Conservation (phyloP, 35 echinoderm and acorn worm species). For the Lytechinus variegatus region DNA sequence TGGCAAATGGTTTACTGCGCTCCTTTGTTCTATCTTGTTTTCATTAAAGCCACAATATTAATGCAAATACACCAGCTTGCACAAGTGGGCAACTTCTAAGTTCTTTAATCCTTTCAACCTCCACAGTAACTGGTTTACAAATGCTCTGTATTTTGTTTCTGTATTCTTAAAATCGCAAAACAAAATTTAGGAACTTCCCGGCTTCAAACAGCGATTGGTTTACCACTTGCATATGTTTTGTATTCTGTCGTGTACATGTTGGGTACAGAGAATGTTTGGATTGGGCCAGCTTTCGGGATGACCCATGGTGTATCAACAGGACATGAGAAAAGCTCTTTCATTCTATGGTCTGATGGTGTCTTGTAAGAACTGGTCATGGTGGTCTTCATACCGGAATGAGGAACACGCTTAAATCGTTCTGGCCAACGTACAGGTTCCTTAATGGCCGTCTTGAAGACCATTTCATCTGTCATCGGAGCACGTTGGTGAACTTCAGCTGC, state of each 20-base stretch:
- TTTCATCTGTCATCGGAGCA: constrained; percentile 91
- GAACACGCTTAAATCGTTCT: constrained; percentile 80
- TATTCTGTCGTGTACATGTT: constrained; percentile 92
- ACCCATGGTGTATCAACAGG: constrained; percentile 97
- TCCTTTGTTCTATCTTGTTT: too few relatives aligned
- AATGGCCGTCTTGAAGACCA: constrained; percentile 93
- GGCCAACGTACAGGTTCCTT: constrained; percentile 93
- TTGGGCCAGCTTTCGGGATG: constrained; percentile 79
- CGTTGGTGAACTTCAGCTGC: constrained; percentile 73
- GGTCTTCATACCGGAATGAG: constrained; percentile 85
- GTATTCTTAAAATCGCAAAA: too few relatives aligned
- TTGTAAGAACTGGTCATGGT: constrained; percentile 77
- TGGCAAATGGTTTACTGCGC: too few relatives aligned
- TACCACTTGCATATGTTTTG: constrained; percentile 93
- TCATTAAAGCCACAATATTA: too few relatives aligned
- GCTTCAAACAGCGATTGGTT: constrained; percentile 56
- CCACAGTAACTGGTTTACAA: too few relatives aligned
- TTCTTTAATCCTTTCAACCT: too few relatives aligned
- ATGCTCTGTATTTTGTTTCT: too few relatives aligned
- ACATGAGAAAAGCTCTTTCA: constrained; percentile 87
- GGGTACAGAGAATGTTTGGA: constrained; percentile 81
- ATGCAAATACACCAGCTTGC: too few relatives aligned
- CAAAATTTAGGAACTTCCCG: too few relatives aligned
- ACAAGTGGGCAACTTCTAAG: too few relatives aligned
- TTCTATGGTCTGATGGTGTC: constrained; percentile 86